Evolutionary conservation across 2,113 vertebrate species (phyloP).

Genomic region (Perca schrenkii): DNA sequence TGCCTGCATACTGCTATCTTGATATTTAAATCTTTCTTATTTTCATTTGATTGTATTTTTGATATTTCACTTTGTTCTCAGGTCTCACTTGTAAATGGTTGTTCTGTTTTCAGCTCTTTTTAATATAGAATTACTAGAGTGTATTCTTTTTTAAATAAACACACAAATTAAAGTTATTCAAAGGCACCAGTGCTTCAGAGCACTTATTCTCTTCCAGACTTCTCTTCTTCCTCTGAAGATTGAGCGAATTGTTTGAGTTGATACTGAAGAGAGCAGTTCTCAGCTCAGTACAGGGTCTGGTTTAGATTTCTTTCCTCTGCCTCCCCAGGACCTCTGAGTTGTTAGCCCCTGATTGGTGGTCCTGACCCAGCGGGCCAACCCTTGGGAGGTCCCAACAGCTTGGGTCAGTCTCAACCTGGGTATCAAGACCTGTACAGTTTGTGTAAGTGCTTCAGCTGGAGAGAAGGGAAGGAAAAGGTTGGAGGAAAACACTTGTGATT

Average conservation of each 20-base stretch:
- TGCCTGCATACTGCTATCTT: too few species aligned
- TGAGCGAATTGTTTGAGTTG: not conserved
- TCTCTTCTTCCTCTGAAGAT: not conserved
- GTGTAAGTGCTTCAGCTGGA: not conserved
- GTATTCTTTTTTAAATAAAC: not conserved
- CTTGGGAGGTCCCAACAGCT: constrained; percentile 28
- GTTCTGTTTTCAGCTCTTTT: not conserved
- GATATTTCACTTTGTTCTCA: too few species aligned
- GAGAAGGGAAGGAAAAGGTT: not conserved
- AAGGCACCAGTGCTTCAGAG: not conserved
- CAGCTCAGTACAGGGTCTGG: not conserved
- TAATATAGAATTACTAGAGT: not conserved
- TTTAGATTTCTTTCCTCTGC: constrained; percentile 20
- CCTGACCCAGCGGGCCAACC: constrained; percentile 22
- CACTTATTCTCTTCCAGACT: not conserved
- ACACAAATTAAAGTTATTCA: not conserved
- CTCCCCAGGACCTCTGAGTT: constrained; percentile 32
- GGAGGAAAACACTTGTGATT: not conserved
- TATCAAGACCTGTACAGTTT: constrained; percentile 1
- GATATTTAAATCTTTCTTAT: too few species aligned
- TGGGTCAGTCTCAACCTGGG: constrained; percentile 23
- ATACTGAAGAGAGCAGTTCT: constrained; percentile 1
- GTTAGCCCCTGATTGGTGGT: constrained; percentile 45
- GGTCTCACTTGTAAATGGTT: too few species aligned
- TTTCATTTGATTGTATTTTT: too few species aligned